Base-by-base conservation (phyloP, 2,888 invertebrate genomes). In the Leucoptera coffeella region DNA sequence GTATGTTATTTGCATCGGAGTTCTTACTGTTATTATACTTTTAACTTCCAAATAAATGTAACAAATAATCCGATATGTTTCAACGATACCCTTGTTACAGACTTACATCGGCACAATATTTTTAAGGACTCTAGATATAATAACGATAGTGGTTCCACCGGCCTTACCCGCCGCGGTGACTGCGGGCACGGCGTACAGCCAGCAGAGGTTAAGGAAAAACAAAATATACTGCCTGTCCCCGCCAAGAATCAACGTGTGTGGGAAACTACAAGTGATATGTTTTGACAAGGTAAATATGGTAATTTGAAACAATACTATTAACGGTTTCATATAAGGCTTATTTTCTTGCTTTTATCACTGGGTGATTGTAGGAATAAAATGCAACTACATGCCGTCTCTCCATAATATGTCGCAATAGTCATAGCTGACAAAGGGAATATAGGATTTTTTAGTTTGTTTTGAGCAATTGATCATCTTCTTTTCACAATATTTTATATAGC, bases 111-210 rank as follows among this genome's bases (percentile, higher is more conserved):
- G 69, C 36, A 76, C 76, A 29, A 82, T 89, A 38, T 56, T 85
- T 3, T 61, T 92, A 20, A 80, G 91, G 26, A 83, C 88, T 2
- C 61, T 94, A 36, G 94, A 94, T 49, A 84, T 94, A 29, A 82
- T 95, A 35, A 94, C 94, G 0, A 92, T 94, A 38, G 90, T 92
- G 6, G 87, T 94, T 12, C 93, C 94, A 1, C 93, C 94, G 4
- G 92, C 93, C 7, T 58, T 94, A 22, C 94, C 94, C 4, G 92
- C 86, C 28, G 87, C 87, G 15, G 85, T 89, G 83, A 85, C 87
- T 2, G 82, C 86, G 12, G 87, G 87, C 29, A 85, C 82, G 27
- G 76, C 85, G 14, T 84, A 83, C 56, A 85, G 87, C 32, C 85
- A 86, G 49, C 74, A 73, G 27, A 69, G 88, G 10, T 54, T 89